Percentiles rank a stretch among this genome's conserved stretches.
Conservation (phyloP, 2,888 invertebrate genomes). For the Petrolisthes cinctipes region DNA sequence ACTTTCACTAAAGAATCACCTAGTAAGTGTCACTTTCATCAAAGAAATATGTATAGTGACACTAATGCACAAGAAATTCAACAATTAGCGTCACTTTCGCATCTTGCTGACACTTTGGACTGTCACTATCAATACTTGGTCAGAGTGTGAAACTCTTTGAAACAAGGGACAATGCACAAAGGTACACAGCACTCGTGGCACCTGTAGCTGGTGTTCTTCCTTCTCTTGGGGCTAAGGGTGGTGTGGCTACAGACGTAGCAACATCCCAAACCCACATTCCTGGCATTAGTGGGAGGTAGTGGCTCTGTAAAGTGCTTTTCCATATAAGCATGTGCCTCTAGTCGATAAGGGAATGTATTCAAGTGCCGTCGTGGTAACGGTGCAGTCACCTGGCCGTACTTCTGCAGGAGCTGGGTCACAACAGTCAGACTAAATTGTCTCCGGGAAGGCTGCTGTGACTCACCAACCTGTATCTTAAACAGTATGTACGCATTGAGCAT, state of each 20-base stretch:
- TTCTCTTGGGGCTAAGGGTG: not conserved
- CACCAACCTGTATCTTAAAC: no score
- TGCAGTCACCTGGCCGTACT: no score
- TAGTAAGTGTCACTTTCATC: not conserved
- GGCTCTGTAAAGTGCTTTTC: not conserved
- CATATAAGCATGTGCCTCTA: not conserved
- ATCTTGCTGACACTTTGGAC: conserved; percentile 1
- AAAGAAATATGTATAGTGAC: not conserved
- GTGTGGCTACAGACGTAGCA: conserved; percentile 2
- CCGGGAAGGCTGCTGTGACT: conserved; percentile 2
- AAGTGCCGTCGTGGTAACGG: not conserved
- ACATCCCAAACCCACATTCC: conserved; percentile 4
- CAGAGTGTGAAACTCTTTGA: not conserved
- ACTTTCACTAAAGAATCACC: not conserved
- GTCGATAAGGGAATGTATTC: not conserved
- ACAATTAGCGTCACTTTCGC: not conserved
- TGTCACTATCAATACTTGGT: no score
- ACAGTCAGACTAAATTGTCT: conserved; percentile 12
- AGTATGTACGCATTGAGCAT: no score
- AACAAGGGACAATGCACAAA: not conserved
- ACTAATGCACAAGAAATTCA: not conserved
- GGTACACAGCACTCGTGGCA: not conserved
- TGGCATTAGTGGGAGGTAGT: no score
- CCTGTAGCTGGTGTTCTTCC: no score
- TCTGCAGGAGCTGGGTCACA: not conserved